A percentile compares a stretch with the other conserved stretches of the same genome.
These are phyloP conservation scores for Drosophila stalkeri DNA, from an alignment of 2,888 invertebrate genomes.

Conservation along the genomic window DNA sequence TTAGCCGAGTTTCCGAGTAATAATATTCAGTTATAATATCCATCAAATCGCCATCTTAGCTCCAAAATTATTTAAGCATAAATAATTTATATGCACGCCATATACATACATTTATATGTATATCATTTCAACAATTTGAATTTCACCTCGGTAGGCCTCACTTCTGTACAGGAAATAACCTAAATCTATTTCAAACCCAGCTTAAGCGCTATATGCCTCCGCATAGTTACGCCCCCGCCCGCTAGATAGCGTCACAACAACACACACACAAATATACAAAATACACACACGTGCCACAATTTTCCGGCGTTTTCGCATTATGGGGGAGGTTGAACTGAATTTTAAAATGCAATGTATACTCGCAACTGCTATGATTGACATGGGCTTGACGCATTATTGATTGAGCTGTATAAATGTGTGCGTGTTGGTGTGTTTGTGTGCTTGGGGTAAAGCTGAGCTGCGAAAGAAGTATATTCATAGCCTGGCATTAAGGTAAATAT, in stretches of 20 bases:
- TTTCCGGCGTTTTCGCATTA: constrained; percentile 13
- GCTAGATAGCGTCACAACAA: constrained; percentile 5
- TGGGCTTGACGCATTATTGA: constrained; percentile 53
- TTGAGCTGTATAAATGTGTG: constrained; percentile 20
- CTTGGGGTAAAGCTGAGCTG: background rate
- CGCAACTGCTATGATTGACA: constrained; percentile 41
- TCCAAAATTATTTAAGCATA: background rate
- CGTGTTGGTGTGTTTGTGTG: background rate
- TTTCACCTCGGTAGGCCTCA: background rate
- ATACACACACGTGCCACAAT: constrained; percentile 31
- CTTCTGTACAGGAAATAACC: background rate
- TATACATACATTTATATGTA: background rate
- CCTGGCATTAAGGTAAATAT: constrained; percentile 13
- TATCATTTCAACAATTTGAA: background rate
- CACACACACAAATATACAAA: background rate
- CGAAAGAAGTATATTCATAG: constrained; percentile 1
- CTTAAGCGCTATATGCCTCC: background rate
- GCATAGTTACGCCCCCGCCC: constrained; percentile 7
- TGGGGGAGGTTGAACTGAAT: background rate
- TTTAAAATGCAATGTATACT: constrained; percentile 34
- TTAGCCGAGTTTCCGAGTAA: background rate
- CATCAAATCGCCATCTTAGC: background rate
- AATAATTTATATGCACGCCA: background rate
- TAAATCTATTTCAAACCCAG: background rate
- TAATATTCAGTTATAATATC: background rate